These are phyloP conservation scores for Anarrhichthys ocellatus DNA, from an alignment of 2,113 vertebrate genomes.

Conservation along the genomic window DNA sequence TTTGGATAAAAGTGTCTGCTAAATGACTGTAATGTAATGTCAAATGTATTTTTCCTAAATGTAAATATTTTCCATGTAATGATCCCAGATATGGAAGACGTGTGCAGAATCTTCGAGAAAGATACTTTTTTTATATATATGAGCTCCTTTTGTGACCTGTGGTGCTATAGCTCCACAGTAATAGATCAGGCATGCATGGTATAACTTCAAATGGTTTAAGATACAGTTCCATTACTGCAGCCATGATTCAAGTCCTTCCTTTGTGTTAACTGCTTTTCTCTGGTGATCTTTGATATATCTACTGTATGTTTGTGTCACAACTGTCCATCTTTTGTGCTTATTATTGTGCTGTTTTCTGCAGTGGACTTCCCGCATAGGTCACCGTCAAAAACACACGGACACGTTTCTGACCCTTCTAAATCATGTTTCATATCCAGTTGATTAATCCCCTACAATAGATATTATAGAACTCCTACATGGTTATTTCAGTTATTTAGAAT, in stretches of 20 bases:
- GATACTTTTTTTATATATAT: too few species aligned
- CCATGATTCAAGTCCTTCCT: neutral
- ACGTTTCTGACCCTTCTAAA: neutral
- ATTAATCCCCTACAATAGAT: neutral
- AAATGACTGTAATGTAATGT: neutral
- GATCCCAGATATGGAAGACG: neutral
- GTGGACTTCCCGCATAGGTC: neutral
- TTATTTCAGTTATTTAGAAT: conserved; percentile 1
- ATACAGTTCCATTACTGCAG: neutral
- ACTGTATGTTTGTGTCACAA: neutral
- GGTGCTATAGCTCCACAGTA: neutral
- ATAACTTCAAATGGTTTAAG: neutral
- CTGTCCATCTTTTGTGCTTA: neutral
- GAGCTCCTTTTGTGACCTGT: neutral
- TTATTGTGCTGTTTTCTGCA: neutral
- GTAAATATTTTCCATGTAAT: neutral
- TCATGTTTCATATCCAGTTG: neutral
- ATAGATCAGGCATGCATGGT: neutral
- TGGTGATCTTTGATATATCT: neutral
- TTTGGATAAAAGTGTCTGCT: too few species aligned
- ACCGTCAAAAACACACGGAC: neutral
- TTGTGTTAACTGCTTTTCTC: neutral
- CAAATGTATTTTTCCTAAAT: neutral
- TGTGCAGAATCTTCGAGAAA: neutral
- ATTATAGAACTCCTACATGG: neutral